These are phyloP conservation scores for Drosophila mimica DNA, from an alignment of 2,888 invertebrate genomes.

Conservation along the genomic window DNA sequence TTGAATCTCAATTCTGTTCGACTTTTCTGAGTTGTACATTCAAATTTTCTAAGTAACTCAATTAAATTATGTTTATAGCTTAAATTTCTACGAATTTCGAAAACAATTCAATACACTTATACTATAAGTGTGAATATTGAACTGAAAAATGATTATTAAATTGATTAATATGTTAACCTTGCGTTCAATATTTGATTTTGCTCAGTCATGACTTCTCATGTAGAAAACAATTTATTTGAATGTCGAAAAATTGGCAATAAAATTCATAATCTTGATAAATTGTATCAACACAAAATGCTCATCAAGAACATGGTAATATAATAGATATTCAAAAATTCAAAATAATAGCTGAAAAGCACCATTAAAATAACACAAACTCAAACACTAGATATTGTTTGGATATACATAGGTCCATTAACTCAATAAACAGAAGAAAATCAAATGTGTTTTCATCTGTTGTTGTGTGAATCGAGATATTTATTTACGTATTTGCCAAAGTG, in stretches of 20 bases:
- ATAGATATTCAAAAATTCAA: slow-evolving; percentile 24
- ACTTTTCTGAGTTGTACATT: neutral
- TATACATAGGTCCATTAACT: slow-evolving; percentile 20
- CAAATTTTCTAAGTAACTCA: neutral
- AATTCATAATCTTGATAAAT: slow-evolving; percentile 25
- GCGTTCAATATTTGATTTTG: neutral
- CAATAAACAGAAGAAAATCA: slow-evolving; percentile 14
- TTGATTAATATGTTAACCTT: neutral
- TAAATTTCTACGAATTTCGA: neutral
- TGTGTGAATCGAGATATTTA: slow-evolving; percentile 48
- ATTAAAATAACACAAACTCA: slow-evolving; percentile 19
- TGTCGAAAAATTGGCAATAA: neutral
- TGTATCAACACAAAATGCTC: slow-evolving; percentile 36
- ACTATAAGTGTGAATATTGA: neutral
- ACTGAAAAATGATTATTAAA: neutral
- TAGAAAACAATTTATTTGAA: slow-evolving; percentile 1
- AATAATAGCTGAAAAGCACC: slow-evolving; percentile 1
- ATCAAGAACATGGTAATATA: slow-evolving; percentile 5
- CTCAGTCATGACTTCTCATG: neutral
- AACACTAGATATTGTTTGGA: slow-evolving; percentile 43
- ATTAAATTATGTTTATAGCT: neutral
- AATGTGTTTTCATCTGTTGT: slow-evolving; percentile 26
- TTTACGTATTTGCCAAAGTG: slow-evolving; percentile 14
- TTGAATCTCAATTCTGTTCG: neutral
- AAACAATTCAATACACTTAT: neutral